Evolutionary conservation across 2,113 vertebrate species (phyloP).

Genomic region (Gobius niger): DNA sequence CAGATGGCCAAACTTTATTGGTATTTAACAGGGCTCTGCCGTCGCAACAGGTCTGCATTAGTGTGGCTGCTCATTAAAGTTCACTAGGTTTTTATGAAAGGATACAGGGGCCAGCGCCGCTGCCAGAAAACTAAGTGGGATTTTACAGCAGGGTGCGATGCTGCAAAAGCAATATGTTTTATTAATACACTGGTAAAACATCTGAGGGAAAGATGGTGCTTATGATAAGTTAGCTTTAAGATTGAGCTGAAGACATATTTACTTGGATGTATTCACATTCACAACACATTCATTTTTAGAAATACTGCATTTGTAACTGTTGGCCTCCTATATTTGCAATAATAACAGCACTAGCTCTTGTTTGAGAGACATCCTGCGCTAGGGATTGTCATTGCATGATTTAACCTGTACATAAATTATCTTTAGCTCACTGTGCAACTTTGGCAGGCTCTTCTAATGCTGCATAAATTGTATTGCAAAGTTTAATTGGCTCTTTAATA

Average conservation of each 20-base stretch:
- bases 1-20: constrained; percentile 43
- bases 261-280: background rate
- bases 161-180: background rate
- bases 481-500: too few species aligned
- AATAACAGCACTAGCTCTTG: too few species aligned
- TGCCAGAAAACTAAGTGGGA: constrained; percentile 4
- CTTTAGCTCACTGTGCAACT: too few species aligned
- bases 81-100: constrained; percentile 7
- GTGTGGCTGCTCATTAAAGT: constrained; percentile 9
- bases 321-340: too few species aligned
- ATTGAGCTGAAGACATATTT: background rate
- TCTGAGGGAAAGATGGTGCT: background rate
- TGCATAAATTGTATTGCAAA: too few species aligned
- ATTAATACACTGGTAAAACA: background rate
- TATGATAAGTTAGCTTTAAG: background rate
- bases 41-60: constrained; percentile 31
- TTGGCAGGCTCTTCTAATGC: too few species aligned
- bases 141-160: background rate
- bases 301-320: too few species aligned
- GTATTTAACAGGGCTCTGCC: constrained; percentile 25
- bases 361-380: too few species aligned
- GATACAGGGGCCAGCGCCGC: background rate
- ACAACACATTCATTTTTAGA: too few species aligned
- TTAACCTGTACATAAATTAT: too few species aligned
- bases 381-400: too few species aligned